Evolutionary conservation across 2,113 vertebrate species (phyloP).

Genomic region (Pygoscelis adeliae): DNA sequence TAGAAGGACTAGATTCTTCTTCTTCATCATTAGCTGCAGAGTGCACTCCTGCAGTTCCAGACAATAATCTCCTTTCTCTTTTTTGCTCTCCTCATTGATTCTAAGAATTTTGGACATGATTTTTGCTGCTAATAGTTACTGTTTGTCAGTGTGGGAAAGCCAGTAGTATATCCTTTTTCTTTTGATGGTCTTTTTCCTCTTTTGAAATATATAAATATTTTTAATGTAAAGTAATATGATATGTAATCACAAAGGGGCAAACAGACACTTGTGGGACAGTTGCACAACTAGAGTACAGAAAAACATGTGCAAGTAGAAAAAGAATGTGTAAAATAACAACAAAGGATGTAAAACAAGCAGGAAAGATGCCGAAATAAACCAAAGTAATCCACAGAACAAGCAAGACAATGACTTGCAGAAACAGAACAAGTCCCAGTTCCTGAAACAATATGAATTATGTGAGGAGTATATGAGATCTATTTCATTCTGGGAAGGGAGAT

Average conservation of each 20-base stretch:
- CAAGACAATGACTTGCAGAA: not conserved
- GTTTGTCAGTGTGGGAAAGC: not conserved
- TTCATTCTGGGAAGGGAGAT: not conserved
- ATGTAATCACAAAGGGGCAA: not conserved
- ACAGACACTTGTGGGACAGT: not conserved
- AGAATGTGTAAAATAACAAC: not conserved
- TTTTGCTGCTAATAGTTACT: not conserved
- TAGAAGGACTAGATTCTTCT: not conserved
- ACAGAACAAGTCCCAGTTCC: not conserved
- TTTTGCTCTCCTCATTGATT: not conserved
- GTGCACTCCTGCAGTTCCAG: not conserved
- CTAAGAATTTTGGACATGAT: not conserved
- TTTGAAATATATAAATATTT: not conserved
- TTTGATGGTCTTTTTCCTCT: not conserved
- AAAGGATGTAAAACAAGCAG: not conserved
- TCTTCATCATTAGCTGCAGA: not conserved
- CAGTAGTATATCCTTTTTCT: not conserved
- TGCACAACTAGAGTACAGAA: not conserved
- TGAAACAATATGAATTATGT: not conserved
- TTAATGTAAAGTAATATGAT: not conserved
- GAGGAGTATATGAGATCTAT: not conserved
- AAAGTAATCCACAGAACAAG: not conserved
- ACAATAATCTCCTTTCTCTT: not conserved
- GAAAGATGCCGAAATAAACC: not conserved
- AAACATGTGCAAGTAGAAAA: not conserved